Conservation (phyloP, 2,888 invertebrate genomes). For the Lasioglossum pauxillum region DNA sequence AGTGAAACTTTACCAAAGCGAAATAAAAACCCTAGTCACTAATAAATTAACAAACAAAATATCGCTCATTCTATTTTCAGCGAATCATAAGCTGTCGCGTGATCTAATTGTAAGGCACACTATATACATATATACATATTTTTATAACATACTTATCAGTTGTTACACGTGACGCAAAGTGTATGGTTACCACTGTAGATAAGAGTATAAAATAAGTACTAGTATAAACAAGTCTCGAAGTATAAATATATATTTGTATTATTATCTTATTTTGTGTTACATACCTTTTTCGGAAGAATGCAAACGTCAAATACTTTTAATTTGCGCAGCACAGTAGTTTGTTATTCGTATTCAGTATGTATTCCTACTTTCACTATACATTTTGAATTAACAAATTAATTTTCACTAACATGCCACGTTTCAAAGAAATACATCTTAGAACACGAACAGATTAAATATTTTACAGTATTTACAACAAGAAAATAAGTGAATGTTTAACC, state of each 20-base stretch:
- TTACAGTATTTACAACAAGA: background rate
- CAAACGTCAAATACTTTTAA: background rate
- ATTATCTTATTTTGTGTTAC: background rate
- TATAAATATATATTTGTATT: background rate
- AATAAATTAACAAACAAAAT: background rate
- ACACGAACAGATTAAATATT: background rate
- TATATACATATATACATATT: background rate
- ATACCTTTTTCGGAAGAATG: background rate
- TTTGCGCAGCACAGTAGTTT: background rate
- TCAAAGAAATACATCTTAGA: background rate
- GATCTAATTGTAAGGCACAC: background rate
- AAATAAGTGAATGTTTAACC: background rate
- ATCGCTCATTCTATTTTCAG: background rate
- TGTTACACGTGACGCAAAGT: background rate
- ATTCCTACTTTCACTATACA: background rate
- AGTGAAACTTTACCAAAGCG: background rate
- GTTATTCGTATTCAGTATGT: background rate
- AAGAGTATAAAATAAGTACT: background rate
- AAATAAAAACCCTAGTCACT: background rate
- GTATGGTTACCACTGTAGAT: background rate
- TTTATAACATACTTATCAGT: constrained; percentile 5
- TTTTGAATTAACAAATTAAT: background rate
- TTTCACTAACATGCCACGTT: background rate
- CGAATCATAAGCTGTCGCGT: background rate
- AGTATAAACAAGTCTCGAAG: background rate